phyloP scores from a whole-genome alignment of 2,888 invertebrate species.

The Adelphocoris suturalis region DNA sequence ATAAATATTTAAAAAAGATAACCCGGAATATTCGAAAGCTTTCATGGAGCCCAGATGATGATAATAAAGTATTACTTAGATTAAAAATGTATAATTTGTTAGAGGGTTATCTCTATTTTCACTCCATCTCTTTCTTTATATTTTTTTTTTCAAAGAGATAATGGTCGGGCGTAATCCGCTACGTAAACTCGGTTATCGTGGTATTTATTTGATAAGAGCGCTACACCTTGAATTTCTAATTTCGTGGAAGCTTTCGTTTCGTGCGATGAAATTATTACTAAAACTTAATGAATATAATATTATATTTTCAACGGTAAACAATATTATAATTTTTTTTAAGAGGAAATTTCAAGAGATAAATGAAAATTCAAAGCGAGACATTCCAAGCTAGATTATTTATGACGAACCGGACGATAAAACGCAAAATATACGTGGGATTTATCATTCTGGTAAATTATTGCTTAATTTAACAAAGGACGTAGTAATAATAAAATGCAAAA shows the following conservation, averaged over 20 bases:
- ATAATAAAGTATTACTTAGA: conserved; percentile 25
- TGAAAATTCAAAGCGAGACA: too few species aligned
- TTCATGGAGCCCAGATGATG: neutral
- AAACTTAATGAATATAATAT: too few species aligned
- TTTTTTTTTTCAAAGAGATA: neutral
- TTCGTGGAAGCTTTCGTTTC: neutral
- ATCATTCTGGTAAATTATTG: too few species aligned
- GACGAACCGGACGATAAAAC: too few species aligned
- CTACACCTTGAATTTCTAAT: conserved; percentile 33
- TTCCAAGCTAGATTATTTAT: too few species aligned
- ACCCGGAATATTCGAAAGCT: conserved; percentile 2
- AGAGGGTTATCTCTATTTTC: conserved; percentile 22
- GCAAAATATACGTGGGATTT: too few species aligned
- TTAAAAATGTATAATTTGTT: neutral
- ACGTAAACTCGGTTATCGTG: conserved; percentile 17
- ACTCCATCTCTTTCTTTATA: neutral
- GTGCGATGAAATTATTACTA: neutral
- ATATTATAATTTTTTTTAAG: too few species aligned
- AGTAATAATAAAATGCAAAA: too few species aligned
- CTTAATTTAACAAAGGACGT: too few species aligned
- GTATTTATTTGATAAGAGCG: neutral
- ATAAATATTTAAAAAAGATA: conserved; percentile 17
- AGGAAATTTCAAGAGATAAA: too few species aligned
- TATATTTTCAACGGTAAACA: too few species aligned
- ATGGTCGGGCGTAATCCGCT: conserved; percentile 25